phyloP scores from a whole-genome alignment of 2,797 vertebrate species.

The Hipposideros larvatus region DNA sequence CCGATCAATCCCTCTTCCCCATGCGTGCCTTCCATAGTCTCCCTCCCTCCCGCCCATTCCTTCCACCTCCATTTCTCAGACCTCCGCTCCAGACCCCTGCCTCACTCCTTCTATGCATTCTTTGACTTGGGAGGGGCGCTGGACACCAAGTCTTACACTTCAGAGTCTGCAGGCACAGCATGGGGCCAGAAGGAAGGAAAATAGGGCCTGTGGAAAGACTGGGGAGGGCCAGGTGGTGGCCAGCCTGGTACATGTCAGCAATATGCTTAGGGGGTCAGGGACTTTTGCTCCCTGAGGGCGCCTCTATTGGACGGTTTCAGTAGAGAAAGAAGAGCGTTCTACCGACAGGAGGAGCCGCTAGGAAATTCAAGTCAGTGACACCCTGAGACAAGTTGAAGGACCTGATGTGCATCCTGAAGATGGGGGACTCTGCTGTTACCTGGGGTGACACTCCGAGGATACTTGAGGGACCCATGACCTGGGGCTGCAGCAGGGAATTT shows the following conservation, averaged over 20 bases:
- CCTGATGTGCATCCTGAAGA: background rate
- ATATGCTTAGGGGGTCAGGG: background rate
- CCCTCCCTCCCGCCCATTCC: background rate
- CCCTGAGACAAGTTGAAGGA: background rate
- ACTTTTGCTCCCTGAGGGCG: background rate
- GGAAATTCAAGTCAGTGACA: background rate
- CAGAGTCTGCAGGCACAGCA: background rate
- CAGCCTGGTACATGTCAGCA: background rate
- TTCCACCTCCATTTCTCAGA: background rate
- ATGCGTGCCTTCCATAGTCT: rapidly evolving
- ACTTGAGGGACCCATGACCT: background rate
- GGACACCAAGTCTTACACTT: too few species aligned
- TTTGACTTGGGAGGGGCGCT: background rate
- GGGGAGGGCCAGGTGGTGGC: background rate
- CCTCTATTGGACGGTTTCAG: background rate
- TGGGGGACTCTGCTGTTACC: background rate
- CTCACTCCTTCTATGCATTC: background rate
- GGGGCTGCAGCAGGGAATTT: background rate
- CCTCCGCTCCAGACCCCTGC: background rate
- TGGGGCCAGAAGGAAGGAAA: background rate
- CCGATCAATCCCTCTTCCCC: background rate
- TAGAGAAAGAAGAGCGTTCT: background rate
- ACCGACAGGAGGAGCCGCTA: background rate
- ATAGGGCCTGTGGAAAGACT: background rate
- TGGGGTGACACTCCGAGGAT: too few species aligned